Base-by-base conservation (phyloP, 2,888 invertebrate genomes). In the Choreutis nemorana region DNA sequence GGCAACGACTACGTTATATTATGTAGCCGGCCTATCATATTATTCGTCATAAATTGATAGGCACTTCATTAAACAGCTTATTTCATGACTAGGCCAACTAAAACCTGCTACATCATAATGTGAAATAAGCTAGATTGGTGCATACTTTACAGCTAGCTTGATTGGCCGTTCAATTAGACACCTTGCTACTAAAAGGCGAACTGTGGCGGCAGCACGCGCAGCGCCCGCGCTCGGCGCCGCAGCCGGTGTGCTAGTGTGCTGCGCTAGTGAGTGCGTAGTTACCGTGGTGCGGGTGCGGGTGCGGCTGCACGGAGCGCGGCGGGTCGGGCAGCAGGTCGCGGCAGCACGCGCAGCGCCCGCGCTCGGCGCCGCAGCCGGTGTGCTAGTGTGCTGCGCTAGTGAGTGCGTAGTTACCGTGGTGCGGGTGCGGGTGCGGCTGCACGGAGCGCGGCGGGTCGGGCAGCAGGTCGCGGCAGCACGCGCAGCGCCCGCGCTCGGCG, bases 301-400 rank as follows among this genome's bases (percentile, higher is more conserved):
- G 37, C 28, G 25, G 25, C 30, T 13, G 30, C 11, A 34, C 9
- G 35, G 41, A 23, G 39, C 33, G 44, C 42, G 31, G 48, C 34
- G 30, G 36, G 30, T 58, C 57, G 34, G 57, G 54, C 35, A 60
- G 52, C 18, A 44, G 41, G 35, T 45, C 54, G 45, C 48, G 57
- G 45, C 65, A 70, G 39, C 37, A 39, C 39, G 51, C 51, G 50
- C 58, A 66, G 41, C 47, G 50, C 56, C 28, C 34, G 13, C 10
- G 20, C 42, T 34, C 45, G 29, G 42, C 41, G 13, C 65, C 62
- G 55, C 75, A 77, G 16, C 67, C 71, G 42, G 26, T 22, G 28
- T 9, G 29, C 25, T 32, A 13, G 14, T 10, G 31, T 28, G 42
- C 31, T 13, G 30, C 11, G 37, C 9, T 35, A n/a, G 41, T 20